Conservation (phyloP, 2,888 invertebrate species). For the Hymenopus coronatus region DNA sequence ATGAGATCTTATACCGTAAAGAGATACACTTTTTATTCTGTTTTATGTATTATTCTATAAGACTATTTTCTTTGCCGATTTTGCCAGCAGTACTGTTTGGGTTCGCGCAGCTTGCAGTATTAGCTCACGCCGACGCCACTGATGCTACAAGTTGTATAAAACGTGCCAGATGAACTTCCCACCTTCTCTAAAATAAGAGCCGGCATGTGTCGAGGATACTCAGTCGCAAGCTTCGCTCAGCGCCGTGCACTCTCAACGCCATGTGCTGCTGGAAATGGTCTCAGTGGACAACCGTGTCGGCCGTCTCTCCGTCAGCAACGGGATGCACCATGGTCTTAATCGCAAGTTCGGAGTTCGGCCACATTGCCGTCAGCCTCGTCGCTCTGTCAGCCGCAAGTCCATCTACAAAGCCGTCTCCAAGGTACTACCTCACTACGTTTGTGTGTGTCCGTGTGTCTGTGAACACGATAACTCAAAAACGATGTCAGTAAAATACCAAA, state of each 20-base stretch:
- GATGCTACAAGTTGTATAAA: neutral
- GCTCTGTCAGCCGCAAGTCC: neutral
- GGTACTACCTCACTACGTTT: no score
- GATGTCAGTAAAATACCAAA: no score
- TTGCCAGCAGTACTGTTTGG: no score
- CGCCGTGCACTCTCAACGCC: neutral
- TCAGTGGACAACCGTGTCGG: neutral
- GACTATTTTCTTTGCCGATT: no score
- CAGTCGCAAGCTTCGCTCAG: neutral
- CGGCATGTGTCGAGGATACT: neutral
- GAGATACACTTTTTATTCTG: no score
- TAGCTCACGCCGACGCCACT: neutral
- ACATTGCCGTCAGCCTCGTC: constrained; percentile 16
- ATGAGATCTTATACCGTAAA: no score
- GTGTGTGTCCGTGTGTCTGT: no score
- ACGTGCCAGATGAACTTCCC: neutral
- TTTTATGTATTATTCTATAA: no score
- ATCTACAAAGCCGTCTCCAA: constrained; percentile 1
- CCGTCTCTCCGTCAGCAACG: neutral
- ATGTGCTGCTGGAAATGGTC: neutral
- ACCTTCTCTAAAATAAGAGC: neutral
- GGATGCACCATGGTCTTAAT: neutral
- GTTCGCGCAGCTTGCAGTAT: no score
- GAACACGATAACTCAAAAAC: no score
- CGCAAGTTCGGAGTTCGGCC: constrained; percentile 25